These are phyloP conservation scores for Acleris literana DNA, from an alignment of 2,888 invertebrate species.

Conservation along the genomic window DNA sequence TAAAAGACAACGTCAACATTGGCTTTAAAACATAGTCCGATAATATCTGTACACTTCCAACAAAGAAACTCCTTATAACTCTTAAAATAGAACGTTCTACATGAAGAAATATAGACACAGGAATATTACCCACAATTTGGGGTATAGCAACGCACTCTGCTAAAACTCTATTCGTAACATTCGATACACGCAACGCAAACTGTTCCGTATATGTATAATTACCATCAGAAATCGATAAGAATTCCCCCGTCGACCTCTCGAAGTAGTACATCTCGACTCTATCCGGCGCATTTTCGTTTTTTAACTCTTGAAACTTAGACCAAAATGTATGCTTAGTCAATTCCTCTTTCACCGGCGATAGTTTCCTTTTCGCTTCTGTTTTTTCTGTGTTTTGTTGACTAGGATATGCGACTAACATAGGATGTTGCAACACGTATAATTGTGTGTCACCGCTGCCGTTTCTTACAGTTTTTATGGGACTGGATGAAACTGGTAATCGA, in stretches of 20 bases:
- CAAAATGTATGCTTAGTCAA: neutral
- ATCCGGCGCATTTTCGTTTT: constrained; percentile 13
- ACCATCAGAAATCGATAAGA: constrained; percentile 13
- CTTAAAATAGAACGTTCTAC: constrained; percentile 15
- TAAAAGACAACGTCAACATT: constrained; percentile 12
- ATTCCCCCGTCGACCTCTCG: constrained; percentile 14
- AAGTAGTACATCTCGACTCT: constrained; percentile 27
- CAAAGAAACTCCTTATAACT: neutral
- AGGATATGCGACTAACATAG: constrained; percentile 18
- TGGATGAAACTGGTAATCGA: constrained; percentile 19
- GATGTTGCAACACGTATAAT: constrained; percentile 15
- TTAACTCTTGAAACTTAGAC: constrained; percentile 17
- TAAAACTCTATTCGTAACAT: constrained; percentile 10
- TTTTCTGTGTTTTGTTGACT: neutral
- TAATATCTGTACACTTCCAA: constrained; percentile 25
- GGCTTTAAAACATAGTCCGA: constrained; percentile 27
- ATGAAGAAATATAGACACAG: constrained; percentile 16
- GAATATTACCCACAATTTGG: constrained; percentile 5
- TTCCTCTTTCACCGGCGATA: constrained; percentile 8
- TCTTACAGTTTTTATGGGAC: constrained; percentile 14
- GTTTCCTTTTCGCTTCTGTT: neutral
- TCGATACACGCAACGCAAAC: constrained; percentile 12
- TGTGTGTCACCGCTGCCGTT: constrained; percentile 13
- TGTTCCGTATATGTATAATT: constrained; percentile 16
- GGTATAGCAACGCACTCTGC: constrained; percentile 21